Evolutionary conservation across 2,888 invertebrate species (phyloP), one percentile per base, ranked within the genome.

Genomic region (Neoaliturus tenellus): DNA sequence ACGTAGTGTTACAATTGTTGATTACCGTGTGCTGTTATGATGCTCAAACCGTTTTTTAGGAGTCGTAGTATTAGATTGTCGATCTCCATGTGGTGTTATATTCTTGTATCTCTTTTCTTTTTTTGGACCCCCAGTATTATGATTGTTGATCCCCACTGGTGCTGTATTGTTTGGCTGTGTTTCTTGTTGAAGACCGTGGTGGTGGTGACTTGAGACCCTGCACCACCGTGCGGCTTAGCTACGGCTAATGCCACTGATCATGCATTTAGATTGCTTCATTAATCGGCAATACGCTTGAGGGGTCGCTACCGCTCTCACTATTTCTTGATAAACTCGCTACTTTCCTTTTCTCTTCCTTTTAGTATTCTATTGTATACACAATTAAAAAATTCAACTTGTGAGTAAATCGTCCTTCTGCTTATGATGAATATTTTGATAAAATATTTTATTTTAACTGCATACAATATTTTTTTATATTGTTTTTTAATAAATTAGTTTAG

Each of bases 231-330:
- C 41, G 80, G 83, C 83, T 83, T 80, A 83, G 85, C 69, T 67
- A 58, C 83, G 85, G 85, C 85, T 85, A 85, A 85, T 85, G 83
- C 84, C 84, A 84, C 85, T 85, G 87, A 87, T 91, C 90, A 91
- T 91, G 91, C 91, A 91, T 91, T 91, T 91, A 91, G 91, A 91
- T 91, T 90, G 91, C 89, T 90, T 91, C 90, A 91, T 91, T 91
- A 91, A 90, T 90, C 85, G 84, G 84, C 85, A 84, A 87, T 86
- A 85, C 85, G 83, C 78, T 84, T 51, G 78, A 35, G 67, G 83
- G 78, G 51, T 75, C 75, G 69, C 81, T 44, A 71, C 67, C 17
- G 73, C 73, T 75, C 73, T 44, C 73, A 75, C 73, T 44, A 28
- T 75, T 2, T 28, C 73, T 44, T 75, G 14, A 44, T 75, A 44